Evolutionary conservation across 2,888 invertebrate genomes (phyloP).

Genomic region (Micropterix aruncella): DNA sequence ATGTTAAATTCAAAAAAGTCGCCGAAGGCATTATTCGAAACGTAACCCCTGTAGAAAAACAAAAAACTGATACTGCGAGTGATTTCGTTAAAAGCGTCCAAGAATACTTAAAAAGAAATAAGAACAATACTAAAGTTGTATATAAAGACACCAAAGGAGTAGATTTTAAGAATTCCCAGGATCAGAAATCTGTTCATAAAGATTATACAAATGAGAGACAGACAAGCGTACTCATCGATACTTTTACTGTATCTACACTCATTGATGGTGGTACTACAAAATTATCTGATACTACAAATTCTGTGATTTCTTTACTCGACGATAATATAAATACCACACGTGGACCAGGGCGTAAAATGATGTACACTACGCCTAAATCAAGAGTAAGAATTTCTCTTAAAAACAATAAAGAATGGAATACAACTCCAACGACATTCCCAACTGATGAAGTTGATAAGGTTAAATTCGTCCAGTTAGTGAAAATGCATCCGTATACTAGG

Average conservation of each 20-base stretch:
- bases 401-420: not conserved
- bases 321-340: not conserved
- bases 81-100: not conserved
- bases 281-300: no score
- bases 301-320: no score
- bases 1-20: constrained; percentile 35
- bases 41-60: constrained; percentile 16
- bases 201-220: constrained; percentile 33
- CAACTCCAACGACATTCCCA: not conserved
- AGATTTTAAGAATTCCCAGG: constrained; percentile 29
- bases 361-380: not conserved
- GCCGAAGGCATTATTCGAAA: constrained; percentile 38
- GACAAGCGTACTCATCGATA: constrained; percentile 37
- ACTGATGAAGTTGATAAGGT: not conserved
- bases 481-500: not conserved
- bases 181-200: constrained; percentile 25
- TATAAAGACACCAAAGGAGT: constrained; percentile 41
- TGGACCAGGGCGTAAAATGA: not conserved
- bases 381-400: not conserved
- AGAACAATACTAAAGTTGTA: constrained; percentile 30
- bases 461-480: not conserved
- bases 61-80: not conserved
- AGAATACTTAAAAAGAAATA: constrained; percentile 24
- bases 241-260: constrained; percentile 34
- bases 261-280: no score